Evolutionary conservation across 2,113 vertebrate genomes (phyloP), one percentile per base, ranked within the genome.

Genomic region (Sialia sialis): DNA sequence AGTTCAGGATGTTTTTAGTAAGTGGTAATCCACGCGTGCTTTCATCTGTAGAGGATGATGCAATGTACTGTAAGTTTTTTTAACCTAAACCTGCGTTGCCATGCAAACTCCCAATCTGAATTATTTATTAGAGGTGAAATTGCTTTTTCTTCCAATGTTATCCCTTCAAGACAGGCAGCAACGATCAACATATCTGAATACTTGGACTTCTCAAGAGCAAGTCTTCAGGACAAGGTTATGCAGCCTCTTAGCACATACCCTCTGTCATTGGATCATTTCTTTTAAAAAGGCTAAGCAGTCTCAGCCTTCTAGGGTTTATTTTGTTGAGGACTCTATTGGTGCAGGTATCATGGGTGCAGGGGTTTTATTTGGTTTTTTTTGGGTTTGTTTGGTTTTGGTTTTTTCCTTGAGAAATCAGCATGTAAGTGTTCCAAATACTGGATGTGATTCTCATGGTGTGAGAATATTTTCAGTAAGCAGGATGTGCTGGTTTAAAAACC

Each of bases 271-370:
- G 38, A 48, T 54, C 22, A 15, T 77, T 44, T 64, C 12, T 80
- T 58, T 38, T 7, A 34, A 70, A 55, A 58, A 39, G 7, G 15
- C 26, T 17, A 10, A 63, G 38, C 14, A n/a, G 20, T 3, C 54
- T 78, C 46, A 88, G 17, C 13, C 39, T 54, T 32, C 4, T 17
- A 3, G 1, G 13, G 13, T 36, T 84, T 63, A 10, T 30, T 7
- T 46, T 13, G 49, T 2, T 12, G 34, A 15, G 41, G 15, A 1
- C 23, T 27, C 2, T 7, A 2, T 2, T 2, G 10, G 48, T 38
- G n/a, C 58, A 2, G 48, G 27, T 17, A 1, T 23, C 8, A 38
- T 1, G 2, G 21, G 18, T 20, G 36, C 36, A 18, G 29, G 19
- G 7, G 8, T 22, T 20, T 44, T 10, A n/a, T 30, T 18, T 41